These are phyloP conservation scores for Pterocles burchelli DNA, from an alignment of 2,113 vertebrate genomes.

Conservation along the genomic window DNA sequence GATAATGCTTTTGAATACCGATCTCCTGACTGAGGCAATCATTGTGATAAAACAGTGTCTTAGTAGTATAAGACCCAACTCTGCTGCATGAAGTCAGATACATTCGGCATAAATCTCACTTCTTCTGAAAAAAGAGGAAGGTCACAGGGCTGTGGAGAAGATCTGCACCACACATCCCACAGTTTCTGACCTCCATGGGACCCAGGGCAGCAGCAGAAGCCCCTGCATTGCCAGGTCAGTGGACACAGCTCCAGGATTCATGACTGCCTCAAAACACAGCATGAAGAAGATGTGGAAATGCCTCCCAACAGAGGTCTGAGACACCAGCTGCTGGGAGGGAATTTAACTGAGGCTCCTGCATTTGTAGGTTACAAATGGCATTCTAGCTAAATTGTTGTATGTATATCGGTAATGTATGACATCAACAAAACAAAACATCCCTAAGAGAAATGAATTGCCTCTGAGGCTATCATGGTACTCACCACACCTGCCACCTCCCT, in stretches of 20 bases:
- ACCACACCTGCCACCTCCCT: not conserved
- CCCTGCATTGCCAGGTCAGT: fast-evolving
- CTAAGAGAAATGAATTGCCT: not conserved
- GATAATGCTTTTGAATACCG: not conserved
- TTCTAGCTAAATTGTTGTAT: not conserved
- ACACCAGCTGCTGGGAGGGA: not conserved
- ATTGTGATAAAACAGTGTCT: not conserved
- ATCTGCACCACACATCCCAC: not conserved
- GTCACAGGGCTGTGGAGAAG: not conserved
- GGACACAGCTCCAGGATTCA: not conserved
- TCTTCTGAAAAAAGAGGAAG: not conserved
- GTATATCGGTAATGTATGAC: not conserved
- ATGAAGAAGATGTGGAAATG: not conserved
- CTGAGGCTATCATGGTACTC: not conserved
- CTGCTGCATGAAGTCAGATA: not conserved
- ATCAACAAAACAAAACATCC: not conserved
- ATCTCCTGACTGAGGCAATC: not conserved
- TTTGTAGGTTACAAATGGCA: not conserved
- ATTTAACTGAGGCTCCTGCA: not conserved
- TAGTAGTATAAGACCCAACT: not conserved
- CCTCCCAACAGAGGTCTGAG: not conserved
- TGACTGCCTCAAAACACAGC: not conserved
- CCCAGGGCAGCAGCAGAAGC: not conserved
- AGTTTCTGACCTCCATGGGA: not conserved
- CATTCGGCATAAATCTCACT: not conserved